Conservation (phyloP, 2,113 vertebrate genomes). For the Cygnus atratus region DNA sequence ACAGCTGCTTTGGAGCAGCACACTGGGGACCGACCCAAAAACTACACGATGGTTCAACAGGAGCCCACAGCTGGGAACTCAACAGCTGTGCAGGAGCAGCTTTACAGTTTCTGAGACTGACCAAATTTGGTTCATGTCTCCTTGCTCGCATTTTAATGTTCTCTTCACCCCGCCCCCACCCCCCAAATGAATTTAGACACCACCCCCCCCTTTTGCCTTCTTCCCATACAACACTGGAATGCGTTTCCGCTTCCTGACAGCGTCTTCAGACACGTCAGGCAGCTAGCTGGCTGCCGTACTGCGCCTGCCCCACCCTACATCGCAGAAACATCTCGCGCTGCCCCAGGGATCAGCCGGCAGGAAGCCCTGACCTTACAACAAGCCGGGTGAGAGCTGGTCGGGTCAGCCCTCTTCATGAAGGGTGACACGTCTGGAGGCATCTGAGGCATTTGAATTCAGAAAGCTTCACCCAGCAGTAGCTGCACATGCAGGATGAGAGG, state of each 20-base stretch:
- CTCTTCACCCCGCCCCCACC: background rate
- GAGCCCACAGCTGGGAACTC: background rate
- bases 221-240: background rate
- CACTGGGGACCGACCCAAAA: background rate
- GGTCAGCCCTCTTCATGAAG: background rate
- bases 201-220: background rate
- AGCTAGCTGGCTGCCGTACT: background rate
- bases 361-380: background rate
- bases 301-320: background rate
- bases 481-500: background rate
- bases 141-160: background rate
- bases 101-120: background rate
- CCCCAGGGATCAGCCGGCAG: background rate
- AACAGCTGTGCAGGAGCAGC: background rate
- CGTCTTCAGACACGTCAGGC: background rate
- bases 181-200: background rate
- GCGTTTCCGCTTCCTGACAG: background rate
- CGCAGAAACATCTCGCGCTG: background rate
- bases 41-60: accelerated
- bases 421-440: background rate
- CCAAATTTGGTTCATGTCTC: background rate
- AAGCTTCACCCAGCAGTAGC: background rate
- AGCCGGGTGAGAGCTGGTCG: background rate
- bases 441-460: background rate
- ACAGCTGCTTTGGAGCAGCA: background rate